Base-by-base conservation (phyloP, 2,113 vertebrate genomes). In the Perca flavescens region DNA sequence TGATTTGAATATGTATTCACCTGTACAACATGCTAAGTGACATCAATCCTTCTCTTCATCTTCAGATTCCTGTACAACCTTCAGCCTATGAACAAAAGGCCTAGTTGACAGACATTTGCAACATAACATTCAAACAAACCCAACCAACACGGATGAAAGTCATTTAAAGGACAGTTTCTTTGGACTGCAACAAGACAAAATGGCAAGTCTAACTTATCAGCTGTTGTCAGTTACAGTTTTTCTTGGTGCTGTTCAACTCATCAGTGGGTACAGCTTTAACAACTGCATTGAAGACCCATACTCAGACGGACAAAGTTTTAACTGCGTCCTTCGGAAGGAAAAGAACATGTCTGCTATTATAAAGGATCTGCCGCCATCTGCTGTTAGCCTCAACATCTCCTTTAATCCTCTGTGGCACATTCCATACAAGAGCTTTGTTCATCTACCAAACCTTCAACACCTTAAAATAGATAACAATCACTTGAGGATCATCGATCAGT, bases 211-310 rank as follows among this genome's bases (percentile, higher is more conserved):
- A 3, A 70, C 15, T 56, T 43, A 25, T 66, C 72, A 57, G 49
- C 46, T 88, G 3, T 46, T 92, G 31, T 63, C 73, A 43, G 40
- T 75, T 5, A 16, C 65, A 22, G 11, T 81, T 81, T 28, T 84
- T 19, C 62, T 92, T 15, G 50, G 83, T 16, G 43, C 88, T 15
- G n/a, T 89, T 62, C 89, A 86, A 0, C 57, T 58, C 5, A 71
- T 80, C 58, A 8, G 46, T 0, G 68, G 92, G 17, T 97, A 96
- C 47, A 95, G 96, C 77, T 97, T 94, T 83, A 82, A 56, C 1
- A 96, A 96, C 90, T 97, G 96, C 84, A 95, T 96, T 28, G 92
- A 94, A 70, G 61, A 40, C 0, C 36, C 61, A 0, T 5, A 43
- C 57, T 10, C 47, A 12, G 10, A 60, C 0, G 12, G 54, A 19